A percentile compares a stretch with the other conserved stretches of the same genome.
phyloP scores from a whole-genome alignment of 2,888 invertebrate genomes.

The Julus scanicus region DNA sequence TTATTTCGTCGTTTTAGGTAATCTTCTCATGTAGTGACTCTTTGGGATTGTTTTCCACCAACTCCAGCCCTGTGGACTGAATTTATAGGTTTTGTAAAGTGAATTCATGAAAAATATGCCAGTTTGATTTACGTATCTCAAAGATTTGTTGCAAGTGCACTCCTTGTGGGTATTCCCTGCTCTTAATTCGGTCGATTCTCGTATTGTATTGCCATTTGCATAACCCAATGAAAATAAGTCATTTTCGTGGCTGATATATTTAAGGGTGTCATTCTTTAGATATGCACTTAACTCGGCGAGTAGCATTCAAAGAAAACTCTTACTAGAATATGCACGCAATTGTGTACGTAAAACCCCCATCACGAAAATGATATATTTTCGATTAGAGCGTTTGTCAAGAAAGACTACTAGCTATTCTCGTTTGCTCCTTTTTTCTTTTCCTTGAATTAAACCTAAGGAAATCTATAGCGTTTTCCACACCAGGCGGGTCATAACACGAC shows the following conservation, averaged over 20 bases:
- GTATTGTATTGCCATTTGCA: not conserved
- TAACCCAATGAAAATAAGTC: not conserved
- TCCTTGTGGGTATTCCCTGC: not conserved
- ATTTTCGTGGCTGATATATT: conserved; percentile 12
- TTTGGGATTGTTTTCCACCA: not conserved
- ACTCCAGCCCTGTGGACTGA: not conserved
- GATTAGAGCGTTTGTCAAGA: conserved; percentile 10
- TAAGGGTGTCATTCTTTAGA: not conserved
- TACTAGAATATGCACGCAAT: not conserved
- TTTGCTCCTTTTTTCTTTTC: not conserved
- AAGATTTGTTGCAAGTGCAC: not conserved
- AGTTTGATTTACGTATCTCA: not conserved
- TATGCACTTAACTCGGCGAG: not conserved
- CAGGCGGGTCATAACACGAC: conserved; percentile 21
- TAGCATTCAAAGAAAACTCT: not conserved
- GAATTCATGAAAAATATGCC: not conserved
- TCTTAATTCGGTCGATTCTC: not conserved
- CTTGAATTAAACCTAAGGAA: not conserved
- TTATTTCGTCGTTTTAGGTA: not conserved
- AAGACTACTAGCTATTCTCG: not conserved
- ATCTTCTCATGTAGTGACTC: not conserved
- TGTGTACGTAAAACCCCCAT: not conserved
- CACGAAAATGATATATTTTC: conserved; percentile 25
- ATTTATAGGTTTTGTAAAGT: not conserved
- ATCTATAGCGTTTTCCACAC: not conserved